These are phyloP conservation scores for Datnioides undecimradiatus DNA, from an alignment of 2,113 vertebrate genomes.

Conservation along the genomic window DNA sequence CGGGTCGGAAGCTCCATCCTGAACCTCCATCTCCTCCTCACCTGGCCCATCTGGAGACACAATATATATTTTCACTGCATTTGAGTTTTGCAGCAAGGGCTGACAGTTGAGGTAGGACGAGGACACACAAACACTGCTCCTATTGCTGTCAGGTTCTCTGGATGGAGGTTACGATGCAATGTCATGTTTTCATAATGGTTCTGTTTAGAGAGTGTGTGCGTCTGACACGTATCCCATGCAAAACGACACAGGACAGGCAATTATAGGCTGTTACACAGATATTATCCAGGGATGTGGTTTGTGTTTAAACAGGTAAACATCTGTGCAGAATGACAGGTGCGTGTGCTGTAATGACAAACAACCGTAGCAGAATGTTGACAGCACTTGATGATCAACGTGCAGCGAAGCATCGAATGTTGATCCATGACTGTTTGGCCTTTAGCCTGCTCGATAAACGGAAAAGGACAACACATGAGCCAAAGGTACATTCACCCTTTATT, in stretches of 20 bases:
- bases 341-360: background rate
- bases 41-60: slow-evolving; percentile 18
- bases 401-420: too few species aligned
- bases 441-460: too few species aligned
- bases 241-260: background rate
- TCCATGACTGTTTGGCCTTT: too few species aligned
- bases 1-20: slow-evolving; percentile 7
- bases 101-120: background rate
- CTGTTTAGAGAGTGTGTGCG: background rate
- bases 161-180: background rate
- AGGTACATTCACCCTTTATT: too few species aligned
- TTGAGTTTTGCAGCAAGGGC: background rate
- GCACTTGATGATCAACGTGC: background rate
- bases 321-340: background rate
- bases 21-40: slow-evolving; percentile 47
- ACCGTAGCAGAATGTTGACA: background rate
- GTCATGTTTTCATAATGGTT: background rate
- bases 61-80: background rate
- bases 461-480: too few species aligned
- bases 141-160: background rate
- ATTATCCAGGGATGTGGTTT: background rate
- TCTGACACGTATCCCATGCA: slow-evolving; percentile 18
- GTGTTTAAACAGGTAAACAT: background rate
- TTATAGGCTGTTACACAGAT: background rate
- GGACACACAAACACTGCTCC: background rate